Evolutionary conservation across 1,140 invertebrate species (phyloP).

Genomic region (Pomacea maculata): DNA sequence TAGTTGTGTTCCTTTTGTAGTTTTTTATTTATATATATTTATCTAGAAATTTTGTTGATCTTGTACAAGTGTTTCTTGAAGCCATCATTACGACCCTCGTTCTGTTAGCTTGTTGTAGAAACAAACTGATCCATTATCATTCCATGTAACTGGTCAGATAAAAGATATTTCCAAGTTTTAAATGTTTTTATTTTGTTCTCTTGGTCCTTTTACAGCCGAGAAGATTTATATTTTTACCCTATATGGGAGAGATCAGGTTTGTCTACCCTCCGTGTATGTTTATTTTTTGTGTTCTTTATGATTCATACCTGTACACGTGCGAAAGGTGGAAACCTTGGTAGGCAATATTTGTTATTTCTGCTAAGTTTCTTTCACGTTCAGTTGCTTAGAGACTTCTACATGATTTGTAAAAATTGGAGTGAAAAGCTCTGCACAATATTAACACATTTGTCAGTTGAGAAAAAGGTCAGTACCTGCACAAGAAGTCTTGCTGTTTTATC

Average conservation of each 20-base stretch:
- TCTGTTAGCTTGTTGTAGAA: background rate
- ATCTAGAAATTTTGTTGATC: too few relatives aligned
- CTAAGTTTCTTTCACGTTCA: too few relatives aligned
- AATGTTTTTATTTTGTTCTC: background rate
- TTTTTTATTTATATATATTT: too few relatives aligned
- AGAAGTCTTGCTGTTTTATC: too few relatives aligned
- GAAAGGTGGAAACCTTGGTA: conserved; percentile 23
- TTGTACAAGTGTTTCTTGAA: too few relatives aligned
- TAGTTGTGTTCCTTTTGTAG: too few relatives aligned
- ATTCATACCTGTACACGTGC: conserved; percentile 23
- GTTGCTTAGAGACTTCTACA: too few relatives aligned
- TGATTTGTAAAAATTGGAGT: too few relatives aligned
- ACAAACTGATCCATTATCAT: background rate
- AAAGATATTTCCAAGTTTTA: background rate
- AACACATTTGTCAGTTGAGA: too few relatives aligned
- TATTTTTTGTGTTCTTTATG: background rate
- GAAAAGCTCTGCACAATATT: too few relatives aligned
- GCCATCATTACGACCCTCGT: too few relatives aligned
- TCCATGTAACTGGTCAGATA: background rate
- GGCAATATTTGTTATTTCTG: background rate
- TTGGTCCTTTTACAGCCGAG: conserved; percentile 18
- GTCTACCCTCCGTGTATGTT: conserved; percentile 25
- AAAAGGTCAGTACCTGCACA: too few relatives aligned
- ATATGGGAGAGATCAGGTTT: conserved; percentile 1
- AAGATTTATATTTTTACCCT: background rate